Evolutionary conservation across 2,888 invertebrate species (phyloP).

Genomic region (Megastigmus dorsalis): DNA sequence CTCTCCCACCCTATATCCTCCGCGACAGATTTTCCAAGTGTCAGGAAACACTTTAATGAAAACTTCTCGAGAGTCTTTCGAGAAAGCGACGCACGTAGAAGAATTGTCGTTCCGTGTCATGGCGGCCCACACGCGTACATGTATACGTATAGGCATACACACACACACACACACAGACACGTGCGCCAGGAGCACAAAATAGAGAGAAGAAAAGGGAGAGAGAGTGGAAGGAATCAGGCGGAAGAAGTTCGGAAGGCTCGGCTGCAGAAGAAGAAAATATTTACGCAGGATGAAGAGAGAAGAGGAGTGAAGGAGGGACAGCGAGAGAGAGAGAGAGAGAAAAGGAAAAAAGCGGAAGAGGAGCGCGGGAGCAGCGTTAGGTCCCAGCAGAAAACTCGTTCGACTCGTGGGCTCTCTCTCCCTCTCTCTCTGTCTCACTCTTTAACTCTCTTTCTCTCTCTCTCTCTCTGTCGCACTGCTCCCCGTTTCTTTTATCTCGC

Average conservation of each 20-base stretch:
- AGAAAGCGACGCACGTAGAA: background rate
- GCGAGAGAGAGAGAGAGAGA: background rate
- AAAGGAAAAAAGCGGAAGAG: background rate
- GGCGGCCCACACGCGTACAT: no score
- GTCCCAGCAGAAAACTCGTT: constrained; percentile 49
- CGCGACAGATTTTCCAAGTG: constrained; percentile 46
- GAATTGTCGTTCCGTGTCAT: background rate
- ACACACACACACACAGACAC: no score
- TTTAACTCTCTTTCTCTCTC: constrained; percentile 16
- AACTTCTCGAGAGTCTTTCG: constrained; percentile 39
- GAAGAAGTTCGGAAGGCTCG: constrained; percentile 34
- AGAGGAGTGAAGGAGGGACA: background rate
- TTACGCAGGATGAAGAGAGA: constrained; percentile 38
- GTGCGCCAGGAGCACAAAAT: constrained; percentile 1
- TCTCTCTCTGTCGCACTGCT: constrained; percentile 27
- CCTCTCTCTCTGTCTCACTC: constrained; percentile 29
- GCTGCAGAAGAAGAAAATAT: constrained; percentile 43
- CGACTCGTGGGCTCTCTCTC: constrained; percentile 32
- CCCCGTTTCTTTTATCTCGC: constrained; percentile 59
- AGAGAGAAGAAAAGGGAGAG: background rate
- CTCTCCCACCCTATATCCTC: no score
- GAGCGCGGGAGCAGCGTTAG: constrained; percentile 17
- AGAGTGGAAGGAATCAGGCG: background rate
- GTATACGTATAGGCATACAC: no score
- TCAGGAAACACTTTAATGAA: constrained; percentile 50